Percentiles rank a stretch among this genome's conserved stretches.
phyloP scores from a whole-genome alignment of 2,888 invertebrate genomes.

The Epicampocera succincta region DNA sequence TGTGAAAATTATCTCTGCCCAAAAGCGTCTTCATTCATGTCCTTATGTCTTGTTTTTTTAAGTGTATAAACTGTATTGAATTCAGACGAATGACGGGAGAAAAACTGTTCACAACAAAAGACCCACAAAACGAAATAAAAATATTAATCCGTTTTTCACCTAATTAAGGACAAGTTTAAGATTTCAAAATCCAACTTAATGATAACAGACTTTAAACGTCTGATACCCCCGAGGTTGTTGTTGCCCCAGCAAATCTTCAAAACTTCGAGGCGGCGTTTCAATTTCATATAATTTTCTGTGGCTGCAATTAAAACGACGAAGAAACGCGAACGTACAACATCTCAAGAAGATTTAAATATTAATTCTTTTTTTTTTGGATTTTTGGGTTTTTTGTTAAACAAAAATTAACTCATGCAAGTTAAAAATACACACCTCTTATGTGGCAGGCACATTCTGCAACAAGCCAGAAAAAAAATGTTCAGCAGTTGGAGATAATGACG shows the following conservation, averaged over 20 bases:
- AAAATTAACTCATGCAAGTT: constrained; percentile 59
- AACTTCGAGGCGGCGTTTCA: constrained; percentile 63
- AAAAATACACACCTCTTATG: constrained; percentile 63
- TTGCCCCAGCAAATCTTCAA: constrained; percentile 9
- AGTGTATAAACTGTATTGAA: constrained; percentile 2
- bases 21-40: too few species aligned
- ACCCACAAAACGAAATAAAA: not conserved
- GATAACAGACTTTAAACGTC: constrained; percentile 64
- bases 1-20: too few species aligned
- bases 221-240: constrained; percentile 33
- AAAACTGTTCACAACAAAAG: constrained; percentile 21
- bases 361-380: not conserved
- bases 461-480: not conserved
- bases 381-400: constrained; percentile 14
- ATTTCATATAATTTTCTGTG: constrained; percentile 54
- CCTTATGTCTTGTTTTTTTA: not conserved
- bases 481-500: not conserved
- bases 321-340: constrained; percentile 11
- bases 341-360: constrained; percentile 45
- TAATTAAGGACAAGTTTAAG: constrained; percentile 73
- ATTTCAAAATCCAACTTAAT: constrained; percentile 66
- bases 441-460: constrained; percentile 6
- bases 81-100: not conserved
- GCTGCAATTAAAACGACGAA: constrained; percentile 65
- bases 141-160: constrained; percentile 70